Evolutionary conservation across 1,140 invertebrate species (phyloP), one percentile per base, ranked within the genome.

Genomic region (Leptinotarsa lineolata): DNA sequence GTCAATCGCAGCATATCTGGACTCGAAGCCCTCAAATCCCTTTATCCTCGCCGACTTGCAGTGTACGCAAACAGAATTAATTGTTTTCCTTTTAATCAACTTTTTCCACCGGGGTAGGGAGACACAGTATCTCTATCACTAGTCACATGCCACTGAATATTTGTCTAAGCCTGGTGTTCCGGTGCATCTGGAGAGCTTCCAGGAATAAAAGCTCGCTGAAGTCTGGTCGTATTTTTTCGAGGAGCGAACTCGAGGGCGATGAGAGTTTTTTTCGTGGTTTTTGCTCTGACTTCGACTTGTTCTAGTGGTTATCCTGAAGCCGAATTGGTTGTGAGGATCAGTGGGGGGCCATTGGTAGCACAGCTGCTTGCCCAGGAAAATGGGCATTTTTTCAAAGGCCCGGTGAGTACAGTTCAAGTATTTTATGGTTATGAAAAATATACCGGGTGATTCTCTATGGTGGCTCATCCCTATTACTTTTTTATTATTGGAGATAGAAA

Each of bases 301-400:
- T 20, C 20, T 22, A 5, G 20, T 12, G 6, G 20, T 15, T 54
- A 20, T 68, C 8, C 39, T 6, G 65, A 46, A 18, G 87, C 86
- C 70, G 86, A 87, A 77, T 84, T 87, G 85, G 83, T 87, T 2
- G 86, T 88, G 1, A 80, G 85, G 70, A 77, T 88, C 21, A 73
- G 76, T n/a, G 85, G 86, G 3, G 86, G 86, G 6, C 76, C 74
- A n/a, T 74, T 80, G 22, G 76, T 78, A 12, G 86, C 86, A 3
- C 75, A 83, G 60, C 68, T 79, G 21, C 59, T 88, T 44, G 86
- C 87, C 8, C 54, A 81, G 2, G 82, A 86, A 75, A 77, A 83
- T 61, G 85, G 84, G 70, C 86, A 86, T 78, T 63, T 74, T 44
- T 85, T 83, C 70, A 71, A 83, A 65, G 86, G 86, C 74, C 79